Conservation (phyloP, 2,797 vertebrate genomes). For the Pyrrhura leucotis region DNA sequence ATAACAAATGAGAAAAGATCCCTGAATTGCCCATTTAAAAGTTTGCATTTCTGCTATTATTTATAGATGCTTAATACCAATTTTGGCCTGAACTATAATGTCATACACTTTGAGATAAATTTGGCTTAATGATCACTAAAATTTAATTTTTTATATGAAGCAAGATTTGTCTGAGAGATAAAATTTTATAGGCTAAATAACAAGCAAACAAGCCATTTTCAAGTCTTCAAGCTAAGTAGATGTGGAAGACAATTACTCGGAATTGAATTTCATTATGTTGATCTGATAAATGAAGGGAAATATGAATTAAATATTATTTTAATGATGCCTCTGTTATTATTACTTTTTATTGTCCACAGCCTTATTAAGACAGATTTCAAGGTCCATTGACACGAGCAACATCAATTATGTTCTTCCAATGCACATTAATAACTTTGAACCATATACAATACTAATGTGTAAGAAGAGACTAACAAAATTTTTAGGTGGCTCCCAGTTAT, state of each 20-base stretch:
- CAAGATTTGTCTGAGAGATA: neutral
- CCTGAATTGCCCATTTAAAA: neutral
- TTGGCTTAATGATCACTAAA: neutral
- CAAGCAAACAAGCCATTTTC: neutral
- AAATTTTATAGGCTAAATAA: neutral
- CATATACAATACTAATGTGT: neutral
- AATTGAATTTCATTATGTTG: slow-evolving; percentile 1
- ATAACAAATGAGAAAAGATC: neutral
- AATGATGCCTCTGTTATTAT: neutral
- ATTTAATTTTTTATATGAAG: neutral
- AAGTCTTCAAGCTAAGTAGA: neutral
- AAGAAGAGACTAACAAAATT: neutral
- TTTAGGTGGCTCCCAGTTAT: neutral
- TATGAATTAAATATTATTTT: neutral
- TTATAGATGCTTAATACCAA: neutral
- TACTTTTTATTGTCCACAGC: neutral
- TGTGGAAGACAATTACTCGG: neutral
- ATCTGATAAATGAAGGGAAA: neutral
- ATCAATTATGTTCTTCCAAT: neutral
- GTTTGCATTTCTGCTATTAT: neutral
- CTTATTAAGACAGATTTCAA: neutral
- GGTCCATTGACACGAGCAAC: neutral
- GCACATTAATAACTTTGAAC: neutral
- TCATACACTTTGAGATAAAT: neutral
- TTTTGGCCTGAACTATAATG: neutral